Conservation (phyloP, 1,140 invertebrate species). For the Popillia japonica region DNA sequence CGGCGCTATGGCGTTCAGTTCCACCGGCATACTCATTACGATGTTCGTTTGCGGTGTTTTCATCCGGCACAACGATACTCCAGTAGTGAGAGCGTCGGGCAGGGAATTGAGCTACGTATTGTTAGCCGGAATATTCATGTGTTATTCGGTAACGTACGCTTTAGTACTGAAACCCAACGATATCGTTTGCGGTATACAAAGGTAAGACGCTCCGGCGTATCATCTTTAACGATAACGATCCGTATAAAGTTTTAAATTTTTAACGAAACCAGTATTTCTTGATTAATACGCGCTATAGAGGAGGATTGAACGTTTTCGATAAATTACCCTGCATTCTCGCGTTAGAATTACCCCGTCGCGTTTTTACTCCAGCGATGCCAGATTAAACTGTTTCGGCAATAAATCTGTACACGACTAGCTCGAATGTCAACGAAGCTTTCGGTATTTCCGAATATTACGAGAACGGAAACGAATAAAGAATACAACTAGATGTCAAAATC, state of each 20-base stretch:
- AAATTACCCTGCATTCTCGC: too few relatives aligned
- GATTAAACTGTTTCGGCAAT: too few relatives aligned
- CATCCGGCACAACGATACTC: slow-evolving; percentile 78
- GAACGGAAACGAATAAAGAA: too few relatives aligned
- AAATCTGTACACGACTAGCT: too few relatives aligned
- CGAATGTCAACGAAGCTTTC: too few relatives aligned
- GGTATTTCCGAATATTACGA: too few relatives aligned
- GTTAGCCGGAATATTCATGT: slow-evolving; percentile 86
- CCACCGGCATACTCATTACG: slow-evolving; percentile 81
- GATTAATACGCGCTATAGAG: too few relatives aligned
- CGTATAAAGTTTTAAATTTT: neutral
- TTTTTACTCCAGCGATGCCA: too few relatives aligned
- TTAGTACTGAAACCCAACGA: slow-evolving; percentile 80
- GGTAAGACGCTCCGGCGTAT: slow-evolving; percentile 71
- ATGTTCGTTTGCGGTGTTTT: slow-evolving; percentile 74
- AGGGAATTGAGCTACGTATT: slow-evolving; percentile 89
- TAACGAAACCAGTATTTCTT: neutral
- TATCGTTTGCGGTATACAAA: slow-evolving; percentile 78
- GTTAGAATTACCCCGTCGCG: too few relatives aligned
- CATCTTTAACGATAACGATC: too few relatives aligned
- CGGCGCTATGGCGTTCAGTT: slow-evolving; percentile 83
- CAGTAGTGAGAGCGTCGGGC: slow-evolving; percentile 89
- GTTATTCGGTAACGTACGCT: slow-evolving; percentile 87
- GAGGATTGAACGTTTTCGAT: too few relatives aligned
- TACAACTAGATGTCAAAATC: too few relatives aligned